phyloP scores from a whole-genome alignment of 2,888 invertebrate species.

The Philereme vetulata region DNA sequence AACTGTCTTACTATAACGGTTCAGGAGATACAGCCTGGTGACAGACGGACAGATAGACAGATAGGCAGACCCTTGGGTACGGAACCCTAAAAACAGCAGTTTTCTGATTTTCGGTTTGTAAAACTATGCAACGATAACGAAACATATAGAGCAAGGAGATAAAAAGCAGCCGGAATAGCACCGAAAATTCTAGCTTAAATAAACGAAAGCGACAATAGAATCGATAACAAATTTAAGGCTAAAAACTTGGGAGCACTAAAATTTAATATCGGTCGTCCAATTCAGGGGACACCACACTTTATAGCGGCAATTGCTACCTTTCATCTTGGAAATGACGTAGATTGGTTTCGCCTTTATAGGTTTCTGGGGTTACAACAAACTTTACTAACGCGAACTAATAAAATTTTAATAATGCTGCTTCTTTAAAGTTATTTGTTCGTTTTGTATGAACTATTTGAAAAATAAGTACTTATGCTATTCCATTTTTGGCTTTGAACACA shows the following conservation, averaged over 20 bases:
- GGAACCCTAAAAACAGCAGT: too few species aligned
- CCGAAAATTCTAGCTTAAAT: conserved; percentile 50
- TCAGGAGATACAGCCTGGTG: too few species aligned
- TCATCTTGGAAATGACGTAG: conserved; percentile 71
- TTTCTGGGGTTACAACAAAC: conserved; percentile 63
- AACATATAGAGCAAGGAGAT: not conserved
- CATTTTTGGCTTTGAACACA: too few species aligned
- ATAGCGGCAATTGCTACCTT: conserved; percentile 77
- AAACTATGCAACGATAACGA: too few species aligned
- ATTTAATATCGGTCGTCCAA: conserved; percentile 70
- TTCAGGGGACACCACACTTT: conserved; percentile 75
- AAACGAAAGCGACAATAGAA: conserved; percentile 53
- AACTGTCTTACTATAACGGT: too few species aligned
- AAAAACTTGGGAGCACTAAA: conserved; percentile 73
- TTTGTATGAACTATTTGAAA: too few species aligned
- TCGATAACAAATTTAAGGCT: conserved; percentile 65
- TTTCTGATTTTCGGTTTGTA: too few species aligned
- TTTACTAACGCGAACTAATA: conserved; percentile 42
- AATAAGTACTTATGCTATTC: too few species aligned
- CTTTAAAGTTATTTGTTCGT: too few species aligned
- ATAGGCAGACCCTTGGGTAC: too few species aligned
- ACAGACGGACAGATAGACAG: too few species aligned
- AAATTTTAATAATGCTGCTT: conserved; percentile 7
- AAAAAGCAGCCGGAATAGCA: not conserved
- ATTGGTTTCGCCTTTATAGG: conserved; percentile 75